Evolutionary conservation across 2,797 vertebrate genomes (phyloP).

Genomic region (Urocyon cinereoargenteus): DNA sequence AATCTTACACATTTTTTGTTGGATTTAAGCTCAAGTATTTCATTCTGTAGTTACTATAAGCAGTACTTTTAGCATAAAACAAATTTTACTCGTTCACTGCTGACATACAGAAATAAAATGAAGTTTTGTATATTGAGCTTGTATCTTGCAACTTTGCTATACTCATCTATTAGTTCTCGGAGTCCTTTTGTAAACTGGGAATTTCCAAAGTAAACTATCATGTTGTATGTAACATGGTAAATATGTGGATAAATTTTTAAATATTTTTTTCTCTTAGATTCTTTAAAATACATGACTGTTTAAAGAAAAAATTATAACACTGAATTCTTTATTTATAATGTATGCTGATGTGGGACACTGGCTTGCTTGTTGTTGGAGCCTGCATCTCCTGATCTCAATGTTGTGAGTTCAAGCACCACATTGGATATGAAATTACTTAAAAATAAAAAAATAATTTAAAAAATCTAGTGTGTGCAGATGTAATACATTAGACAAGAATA

Average conservation of each 20-base stretch:
- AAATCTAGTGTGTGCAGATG: background rate
- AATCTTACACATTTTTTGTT: background rate
- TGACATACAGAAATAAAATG: background rate
- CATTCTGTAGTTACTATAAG: background rate
- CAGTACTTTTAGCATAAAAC: conserved; percentile 18
- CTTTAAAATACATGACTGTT: background rate
- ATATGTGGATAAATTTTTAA: background rate
- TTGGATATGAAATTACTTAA: background rate
- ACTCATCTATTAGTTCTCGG: background rate
- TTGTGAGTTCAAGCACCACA: background rate
- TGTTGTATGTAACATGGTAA: background rate
- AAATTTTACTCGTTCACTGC: background rate
- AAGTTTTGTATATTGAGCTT: background rate
- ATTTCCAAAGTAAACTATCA: conserved; percentile 47
- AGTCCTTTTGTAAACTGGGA: background rate
- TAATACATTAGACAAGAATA: conserved; percentile 7
- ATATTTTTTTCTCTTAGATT: background rate
- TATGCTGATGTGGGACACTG: background rate
- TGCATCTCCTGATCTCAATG: background rate
- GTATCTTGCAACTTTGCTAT: background rate
- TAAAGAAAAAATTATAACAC: background rate
- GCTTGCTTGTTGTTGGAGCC: background rate
- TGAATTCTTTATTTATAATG: background rate
- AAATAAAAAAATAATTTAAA: background rate
- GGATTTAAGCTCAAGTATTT: background rate